phyloP scores from a whole-genome alignment of 2,113 vertebrate species.

The Takifugu bimaculatus region DNA sequence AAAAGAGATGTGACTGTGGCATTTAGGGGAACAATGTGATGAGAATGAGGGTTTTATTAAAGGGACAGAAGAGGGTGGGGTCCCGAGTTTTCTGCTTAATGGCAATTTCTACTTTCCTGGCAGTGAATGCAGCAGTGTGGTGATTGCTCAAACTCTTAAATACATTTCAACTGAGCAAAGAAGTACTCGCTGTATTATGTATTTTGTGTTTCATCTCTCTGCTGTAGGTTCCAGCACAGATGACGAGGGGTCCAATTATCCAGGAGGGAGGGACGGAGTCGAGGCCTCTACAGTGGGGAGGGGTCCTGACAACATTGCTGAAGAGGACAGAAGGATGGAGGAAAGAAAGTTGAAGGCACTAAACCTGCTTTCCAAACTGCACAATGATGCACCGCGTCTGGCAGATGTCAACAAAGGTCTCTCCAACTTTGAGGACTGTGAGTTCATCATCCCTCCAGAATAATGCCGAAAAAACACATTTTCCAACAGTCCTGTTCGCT shows the following conservation, averaged over 20 bases:
- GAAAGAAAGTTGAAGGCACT: slow-evolving; percentile 58
- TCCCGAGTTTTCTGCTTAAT: slow-evolving; percentile 19
- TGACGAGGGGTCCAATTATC: slow-evolving; percentile 26
- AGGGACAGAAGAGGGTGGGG: slow-evolving; percentile 23
- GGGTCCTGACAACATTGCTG: not conserved
- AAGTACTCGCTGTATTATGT: not conserved
- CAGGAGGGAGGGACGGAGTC: not conserved
- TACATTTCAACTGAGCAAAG: not conserved
- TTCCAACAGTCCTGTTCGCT: slow-evolving; percentile 35
- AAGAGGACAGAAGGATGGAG: slow-evolving; percentile 36
- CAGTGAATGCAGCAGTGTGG: slow-evolving; percentile 18
- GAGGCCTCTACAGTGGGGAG: slow-evolving; percentile 7
- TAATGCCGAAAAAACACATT: slow-evolving; percentile 25
- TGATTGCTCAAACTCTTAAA: not conserved
- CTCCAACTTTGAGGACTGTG: slow-evolving; percentile 69
- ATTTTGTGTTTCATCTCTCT: slow-evolving; percentile 8
- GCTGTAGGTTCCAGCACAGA: slow-evolving; percentile 31
- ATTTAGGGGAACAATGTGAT: slow-evolving; percentile 52
- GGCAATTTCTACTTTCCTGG: slow-evolving; percentile 22
- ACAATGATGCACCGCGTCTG: slow-evolving; percentile 27
- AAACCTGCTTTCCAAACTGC: slow-evolving; percentile 66
- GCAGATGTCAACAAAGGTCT: slow-evolving; percentile 7
- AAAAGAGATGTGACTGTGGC: slow-evolving; percentile 39
- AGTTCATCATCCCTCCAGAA: slow-evolving; percentile 36
- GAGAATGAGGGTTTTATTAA: slow-evolving; percentile 37